Conservation (phyloP, 1,140 invertebrate genomes). For the Leptinotarsa defecta region DNA sequence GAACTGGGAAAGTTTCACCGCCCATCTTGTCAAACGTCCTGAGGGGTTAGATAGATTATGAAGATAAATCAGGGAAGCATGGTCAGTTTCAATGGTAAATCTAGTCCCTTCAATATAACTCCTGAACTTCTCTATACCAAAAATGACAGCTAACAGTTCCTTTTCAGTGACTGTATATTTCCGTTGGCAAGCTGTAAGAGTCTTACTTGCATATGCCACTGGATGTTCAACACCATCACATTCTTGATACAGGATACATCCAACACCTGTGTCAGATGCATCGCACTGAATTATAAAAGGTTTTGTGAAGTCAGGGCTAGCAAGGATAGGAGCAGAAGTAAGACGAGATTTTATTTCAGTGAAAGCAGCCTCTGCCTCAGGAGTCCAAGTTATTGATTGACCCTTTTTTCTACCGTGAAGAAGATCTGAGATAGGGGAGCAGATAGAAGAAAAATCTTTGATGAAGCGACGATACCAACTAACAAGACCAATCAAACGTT, state of each 20-base stretch:
- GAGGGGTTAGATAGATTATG: conserved; percentile 54
- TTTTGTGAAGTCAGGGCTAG: too few species aligned
- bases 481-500: conserved; percentile 30
- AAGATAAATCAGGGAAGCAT: conserved; percentile 57
- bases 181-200: conserved; percentile 50
- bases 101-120: conserved; percentile 55
- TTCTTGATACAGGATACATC: conserved; percentile 46
- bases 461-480: conserved; percentile 33
- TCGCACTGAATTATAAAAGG: too few species aligned
- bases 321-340: too few species aligned
- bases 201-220: conserved; percentile 48
- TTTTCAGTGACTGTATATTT: conserved; percentile 57
- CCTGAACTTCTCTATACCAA: conserved; percentile 54
- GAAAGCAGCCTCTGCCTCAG: conserved; percentile 16
- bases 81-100: conserved; percentile 59
- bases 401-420: conserved; percentile 23
- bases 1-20: conserved; percentile 33
- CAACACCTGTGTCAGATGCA: conserved; percentile 50
- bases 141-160: conserved; percentile 58
- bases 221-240: conserved; percentile 37
- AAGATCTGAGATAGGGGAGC: conserved; percentile 44
- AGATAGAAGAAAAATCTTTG: conserved; percentile 24
- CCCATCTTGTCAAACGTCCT: conserved; percentile 56
- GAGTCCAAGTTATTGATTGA: conserved; percentile 14
- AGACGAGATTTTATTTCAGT: too few species aligned